Conservation (phyloP, 2,797 vertebrate genomes). For the Petrocephalus schoutedeni region DNA sequence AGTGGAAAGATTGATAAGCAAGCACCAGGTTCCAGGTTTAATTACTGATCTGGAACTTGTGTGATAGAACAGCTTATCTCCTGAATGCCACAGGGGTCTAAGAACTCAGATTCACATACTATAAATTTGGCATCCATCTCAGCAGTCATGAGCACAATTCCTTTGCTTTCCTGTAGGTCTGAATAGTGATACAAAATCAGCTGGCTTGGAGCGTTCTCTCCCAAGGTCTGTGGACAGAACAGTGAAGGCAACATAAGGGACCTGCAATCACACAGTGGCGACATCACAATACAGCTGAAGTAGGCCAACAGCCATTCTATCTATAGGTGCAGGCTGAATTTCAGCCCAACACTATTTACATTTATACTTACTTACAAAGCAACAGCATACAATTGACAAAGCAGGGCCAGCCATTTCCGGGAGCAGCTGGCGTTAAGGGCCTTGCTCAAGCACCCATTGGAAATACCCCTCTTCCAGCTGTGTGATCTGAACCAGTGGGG, state of each 20-base stretch:
- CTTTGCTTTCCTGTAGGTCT: constrained; percentile 82
- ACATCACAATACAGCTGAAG: background rate
- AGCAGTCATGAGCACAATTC: constrained; percentile 86
- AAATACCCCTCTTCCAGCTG: background rate
- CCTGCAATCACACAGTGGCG: background rate
- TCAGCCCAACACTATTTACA: background rate
- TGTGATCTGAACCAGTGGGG: background rate
- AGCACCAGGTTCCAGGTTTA: background rate
- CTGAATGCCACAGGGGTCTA: background rate
- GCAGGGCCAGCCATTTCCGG: background rate
- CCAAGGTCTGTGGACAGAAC: constrained; percentile 58
- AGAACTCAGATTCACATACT: constrained; percentile 54
- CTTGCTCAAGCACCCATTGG: background rate
- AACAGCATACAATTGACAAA: background rate
- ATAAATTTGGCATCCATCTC: constrained; percentile 84
- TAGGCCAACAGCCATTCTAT: background rate
- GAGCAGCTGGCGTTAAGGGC: background rate
- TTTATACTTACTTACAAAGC: background rate
- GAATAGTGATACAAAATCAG: constrained; percentile 86
- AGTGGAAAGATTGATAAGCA: background rate
- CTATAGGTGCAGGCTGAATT: background rate
- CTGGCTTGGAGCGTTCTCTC: constrained; percentile 81
- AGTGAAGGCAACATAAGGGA: background rate
- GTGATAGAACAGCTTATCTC: too few relatives aligned
- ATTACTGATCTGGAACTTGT: background rate